Evolutionary conservation across 2,888 invertebrate species (phyloP), one percentile per base, ranked within the genome.

Genomic region (Scaptomyza tumidula): DNA sequence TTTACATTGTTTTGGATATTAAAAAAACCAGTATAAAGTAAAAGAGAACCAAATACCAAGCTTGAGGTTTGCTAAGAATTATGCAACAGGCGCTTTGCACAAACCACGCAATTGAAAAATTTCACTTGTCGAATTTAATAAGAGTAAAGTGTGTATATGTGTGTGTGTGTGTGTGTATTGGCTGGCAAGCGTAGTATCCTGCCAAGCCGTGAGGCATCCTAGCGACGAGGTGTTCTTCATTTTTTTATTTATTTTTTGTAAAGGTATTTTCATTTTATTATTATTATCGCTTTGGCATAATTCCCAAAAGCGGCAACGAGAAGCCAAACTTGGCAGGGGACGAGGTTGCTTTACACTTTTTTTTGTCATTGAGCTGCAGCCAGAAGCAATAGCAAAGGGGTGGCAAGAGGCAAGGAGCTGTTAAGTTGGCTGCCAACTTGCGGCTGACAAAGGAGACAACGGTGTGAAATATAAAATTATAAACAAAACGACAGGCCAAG

Each of bases 381-480:
- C 33, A 45, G 37, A 10, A 14, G 31, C n/a, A 14, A 29, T 19
- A 3, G 2, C 6, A n/a, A 11, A 5, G n/a, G 43, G 7, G 3
- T 6, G 52, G 0, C 6, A 35, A 10, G 9, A 13, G 27, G 9
- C n/a, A 37, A 29, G 6, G 33, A 10, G 10, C 24, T 35, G 13
- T 24, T 67, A 43, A 49, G 60, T 52, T 77, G 73, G 73, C 66
- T 61, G 74, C 66, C 73, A 73, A 73, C 54, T 70, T 84, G 71
- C 19, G 79, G 70, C 79, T 62, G 76, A 79, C 61, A n/a, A n/a
- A n/a, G n/a, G 64, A 67, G 67, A 77, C 80, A 80, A 69, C 75
- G 83, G 84, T 88, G 86, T 86, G 86, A 86, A 89, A 88, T 88
- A 89, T 89, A 78, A 89, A 86, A 86, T 89, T 88, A 88, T 88